Conservation (phyloP, 2,797 vertebrate species). For the Aphelocoma californica region DNA sequence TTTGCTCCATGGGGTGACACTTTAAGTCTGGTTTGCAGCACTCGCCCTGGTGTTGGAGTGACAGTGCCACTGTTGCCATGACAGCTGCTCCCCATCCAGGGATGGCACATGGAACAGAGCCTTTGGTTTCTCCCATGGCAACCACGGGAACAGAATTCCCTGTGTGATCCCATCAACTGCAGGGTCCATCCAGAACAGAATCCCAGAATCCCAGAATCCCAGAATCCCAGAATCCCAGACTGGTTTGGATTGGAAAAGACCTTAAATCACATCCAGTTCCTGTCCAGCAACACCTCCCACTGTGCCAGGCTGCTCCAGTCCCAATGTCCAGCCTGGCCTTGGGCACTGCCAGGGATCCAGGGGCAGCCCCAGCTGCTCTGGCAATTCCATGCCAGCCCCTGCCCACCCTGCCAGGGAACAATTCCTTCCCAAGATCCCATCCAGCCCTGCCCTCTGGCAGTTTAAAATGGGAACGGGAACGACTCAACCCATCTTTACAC, state of each 20-base stretch:
- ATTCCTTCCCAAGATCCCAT: not conserved
- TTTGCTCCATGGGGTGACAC: not conserved
- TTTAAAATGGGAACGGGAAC: not conserved
- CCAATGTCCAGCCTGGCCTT: not conserved
- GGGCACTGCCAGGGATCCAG: not conserved
- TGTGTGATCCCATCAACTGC: not conserved
- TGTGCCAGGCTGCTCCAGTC: not conserved
- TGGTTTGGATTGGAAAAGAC: not conserved
- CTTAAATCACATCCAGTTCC: not conserved
- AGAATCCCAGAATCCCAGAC: not conserved
- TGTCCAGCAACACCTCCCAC: not conserved
- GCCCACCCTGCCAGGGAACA: rapidly evolving
- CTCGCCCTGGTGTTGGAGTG: not conserved
- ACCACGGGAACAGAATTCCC: not conserved
- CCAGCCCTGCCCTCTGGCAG: not conserved
- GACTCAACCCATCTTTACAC: not conserved
- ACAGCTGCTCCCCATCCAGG: not conserved
- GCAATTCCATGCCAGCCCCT: not conserved
- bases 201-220: not conserved
- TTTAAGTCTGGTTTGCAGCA: rapidly evolving
- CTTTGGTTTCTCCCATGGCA: not conserved
- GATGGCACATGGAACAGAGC: rapidly evolving
- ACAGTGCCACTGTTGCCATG: not conserved
- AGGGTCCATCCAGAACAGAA: not conserved
- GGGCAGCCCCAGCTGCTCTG: not conserved